phyloP scores from a whole-genome alignment of 92 coral and sea anemone species.

The Anthopleura xanthogrammica region DNA sequence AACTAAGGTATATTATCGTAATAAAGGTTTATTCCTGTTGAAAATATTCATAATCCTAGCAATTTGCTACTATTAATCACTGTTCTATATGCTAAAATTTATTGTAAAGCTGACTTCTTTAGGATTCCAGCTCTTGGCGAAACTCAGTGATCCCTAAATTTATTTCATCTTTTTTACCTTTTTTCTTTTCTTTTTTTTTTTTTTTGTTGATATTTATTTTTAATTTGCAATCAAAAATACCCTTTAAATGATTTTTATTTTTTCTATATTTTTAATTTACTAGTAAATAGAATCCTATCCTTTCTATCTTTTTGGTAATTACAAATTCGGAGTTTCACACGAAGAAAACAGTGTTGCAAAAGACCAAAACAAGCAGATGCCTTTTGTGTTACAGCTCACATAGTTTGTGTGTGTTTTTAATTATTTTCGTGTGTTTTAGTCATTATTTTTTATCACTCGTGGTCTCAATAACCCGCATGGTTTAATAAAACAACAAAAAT shows the following conservation, averaged over 20 bases:
- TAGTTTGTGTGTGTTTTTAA: not conserved
- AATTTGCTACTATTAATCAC: not conserved
- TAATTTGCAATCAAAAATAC: no score
- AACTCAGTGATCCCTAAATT: not conserved
- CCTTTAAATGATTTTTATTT: no score
- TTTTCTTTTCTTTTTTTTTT: no score
- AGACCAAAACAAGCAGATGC: not conserved
- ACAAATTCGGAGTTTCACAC: not conserved
- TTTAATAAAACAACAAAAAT: not conserved
- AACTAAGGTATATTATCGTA: not conserved
- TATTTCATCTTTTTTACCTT: no score
- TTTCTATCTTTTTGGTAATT: not conserved
- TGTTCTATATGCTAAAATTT: not conserved
- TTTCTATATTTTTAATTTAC: no score
- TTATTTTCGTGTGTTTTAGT: not conserved
- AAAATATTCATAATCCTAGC: not conserved
- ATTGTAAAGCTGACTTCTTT: not conserved
- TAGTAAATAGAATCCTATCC: no score
- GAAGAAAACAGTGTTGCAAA: not conserved
- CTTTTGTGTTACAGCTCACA: not conserved
- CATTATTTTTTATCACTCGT: not conserved
- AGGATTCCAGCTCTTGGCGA: not conserved
- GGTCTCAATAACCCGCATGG: not conserved
- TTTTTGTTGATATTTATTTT: no score
- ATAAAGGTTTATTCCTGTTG: constrained; percentile 2